Conservation (phyloP, 35 echinoderm and acorn worm species). For the Patiria miniata region DNA sequence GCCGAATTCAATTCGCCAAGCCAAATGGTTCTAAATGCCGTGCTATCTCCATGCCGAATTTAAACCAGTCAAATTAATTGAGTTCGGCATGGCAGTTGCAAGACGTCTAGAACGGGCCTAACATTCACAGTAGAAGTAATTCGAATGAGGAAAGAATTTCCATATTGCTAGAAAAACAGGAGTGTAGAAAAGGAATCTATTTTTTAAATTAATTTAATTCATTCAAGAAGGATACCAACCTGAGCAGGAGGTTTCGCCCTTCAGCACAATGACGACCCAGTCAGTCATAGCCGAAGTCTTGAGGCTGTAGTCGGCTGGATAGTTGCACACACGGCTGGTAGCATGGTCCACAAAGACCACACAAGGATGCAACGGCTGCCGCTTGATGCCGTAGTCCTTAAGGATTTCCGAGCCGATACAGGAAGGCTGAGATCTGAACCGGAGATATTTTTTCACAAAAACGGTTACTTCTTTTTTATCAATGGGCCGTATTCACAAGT, state of each 20-base stretch:
- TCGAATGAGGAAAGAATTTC: too few species aligned
- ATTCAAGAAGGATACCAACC: not conserved
- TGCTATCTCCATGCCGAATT: too few species aligned
- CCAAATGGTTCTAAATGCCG: too few species aligned
- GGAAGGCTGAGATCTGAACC: not conserved
- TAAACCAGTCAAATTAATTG: too few species aligned
- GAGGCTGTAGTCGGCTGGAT: conserved; percentile 5
- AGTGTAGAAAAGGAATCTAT: too few species aligned
- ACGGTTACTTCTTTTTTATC: not conserved
- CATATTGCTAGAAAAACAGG: too few species aligned
- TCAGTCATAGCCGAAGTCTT: not conserved
- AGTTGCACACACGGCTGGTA: conserved; percentile 40
- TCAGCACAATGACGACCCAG: conserved; percentile 31
- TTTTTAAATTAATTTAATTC: too few species aligned
- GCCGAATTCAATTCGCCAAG: too few species aligned
- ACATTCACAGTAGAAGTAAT: too few species aligned
- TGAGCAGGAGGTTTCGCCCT: conserved; percentile 37
- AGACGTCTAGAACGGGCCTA: too few species aligned
- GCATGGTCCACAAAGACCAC: conserved; percentile 54
- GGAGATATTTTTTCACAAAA: not conserved
- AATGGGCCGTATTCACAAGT: too few species aligned
- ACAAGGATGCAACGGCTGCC: conserved; percentile 4
- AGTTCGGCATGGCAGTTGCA: too few species aligned
- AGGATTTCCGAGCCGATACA: conserved; percentile 28
- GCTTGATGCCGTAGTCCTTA: conserved; percentile 37